phyloP scores from a whole-genome alignment of 2,113 vertebrate species.

The Erinaceus europaeus region DNA sequence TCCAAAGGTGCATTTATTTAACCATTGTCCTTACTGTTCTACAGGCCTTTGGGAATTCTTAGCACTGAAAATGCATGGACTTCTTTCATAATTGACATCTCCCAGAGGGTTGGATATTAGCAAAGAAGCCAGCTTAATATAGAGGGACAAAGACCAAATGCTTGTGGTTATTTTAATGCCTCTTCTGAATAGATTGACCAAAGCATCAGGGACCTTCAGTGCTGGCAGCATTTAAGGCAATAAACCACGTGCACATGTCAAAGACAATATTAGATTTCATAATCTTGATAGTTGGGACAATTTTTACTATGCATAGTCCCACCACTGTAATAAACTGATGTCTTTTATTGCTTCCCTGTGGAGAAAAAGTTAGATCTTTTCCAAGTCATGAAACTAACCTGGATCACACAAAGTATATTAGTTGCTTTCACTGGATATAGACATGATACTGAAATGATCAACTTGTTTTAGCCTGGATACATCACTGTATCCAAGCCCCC shows the following conservation, averaged over 20 bases:
- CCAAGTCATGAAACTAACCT: too few species aligned
- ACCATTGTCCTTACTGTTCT: neutral
- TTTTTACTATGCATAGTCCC: neutral
- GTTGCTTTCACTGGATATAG: too few species aligned
- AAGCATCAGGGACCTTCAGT: neutral
- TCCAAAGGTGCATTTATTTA: conserved; percentile 26
- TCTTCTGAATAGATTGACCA: neutral
- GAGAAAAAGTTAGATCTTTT: neutral
- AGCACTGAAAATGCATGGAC: neutral
- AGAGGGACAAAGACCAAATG: conserved; percentile 22
- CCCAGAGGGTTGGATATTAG: neutral
- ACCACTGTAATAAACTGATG: neutral
- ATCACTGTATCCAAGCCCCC: neutral
- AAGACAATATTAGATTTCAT: conserved; percentile 4
- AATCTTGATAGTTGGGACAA: neutral
- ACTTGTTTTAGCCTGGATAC: neutral
- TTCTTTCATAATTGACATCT: conserved; percentile 26
- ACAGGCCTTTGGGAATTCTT: conserved; percentile 13
- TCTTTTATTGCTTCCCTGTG: neutral
- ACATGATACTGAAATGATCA: too few species aligned
- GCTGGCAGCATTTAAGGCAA: neutral
- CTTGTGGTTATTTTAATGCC: conserved; percentile 21
- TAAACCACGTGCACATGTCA: neutral
- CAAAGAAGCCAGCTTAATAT: neutral
- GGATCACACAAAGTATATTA: too few species aligned